Evolutionary conservation across 1,140 invertebrate species (phyloP).

Genomic region (Macrobrachium rosenbergii): DNA sequence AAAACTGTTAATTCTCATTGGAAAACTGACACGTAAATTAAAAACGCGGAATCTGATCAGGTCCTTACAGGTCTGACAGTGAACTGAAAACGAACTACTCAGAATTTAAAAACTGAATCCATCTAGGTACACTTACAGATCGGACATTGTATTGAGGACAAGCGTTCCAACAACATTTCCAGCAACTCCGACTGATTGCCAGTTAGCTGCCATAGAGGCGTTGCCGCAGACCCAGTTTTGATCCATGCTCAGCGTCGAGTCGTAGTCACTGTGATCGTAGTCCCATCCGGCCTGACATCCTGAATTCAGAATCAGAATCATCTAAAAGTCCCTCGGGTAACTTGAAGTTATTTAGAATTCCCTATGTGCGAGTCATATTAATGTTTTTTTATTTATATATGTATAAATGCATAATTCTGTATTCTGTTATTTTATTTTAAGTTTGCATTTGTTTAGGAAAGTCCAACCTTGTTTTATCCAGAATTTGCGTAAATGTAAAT

Average conservation of each 20-base stretch:
- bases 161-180: constrained; percentile 68
- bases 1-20: too few species aligned
- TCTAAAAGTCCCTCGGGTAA: background rate
- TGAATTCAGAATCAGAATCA: constrained; percentile 13
- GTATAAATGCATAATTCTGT: constrained; percentile 6
- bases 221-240: constrained; percentile 62
- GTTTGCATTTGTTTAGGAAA: too few species aligned
- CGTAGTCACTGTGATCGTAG: constrained; percentile 74
- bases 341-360: too few species aligned
- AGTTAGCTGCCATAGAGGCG: constrained; percentile 41
- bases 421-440: background rate
- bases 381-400: background rate
- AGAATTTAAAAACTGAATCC: too few species aligned
- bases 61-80: background rate
- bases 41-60: too few species aligned
- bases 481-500: too few species aligned
- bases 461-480: too few species aligned
- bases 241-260: constrained; percentile 48
- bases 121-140: constrained; percentile 49
- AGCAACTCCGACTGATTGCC: constrained; percentile 70
- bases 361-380: too few species aligned
- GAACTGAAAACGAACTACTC: constrained; percentile 34
- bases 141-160: constrained; percentile 56
- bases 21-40: too few species aligned
- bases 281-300: constrained; percentile 83